phyloP scores from a whole-genome alignment of 2,113 vertebrate genomes.

The Leptobrachium leishanense region DNA sequence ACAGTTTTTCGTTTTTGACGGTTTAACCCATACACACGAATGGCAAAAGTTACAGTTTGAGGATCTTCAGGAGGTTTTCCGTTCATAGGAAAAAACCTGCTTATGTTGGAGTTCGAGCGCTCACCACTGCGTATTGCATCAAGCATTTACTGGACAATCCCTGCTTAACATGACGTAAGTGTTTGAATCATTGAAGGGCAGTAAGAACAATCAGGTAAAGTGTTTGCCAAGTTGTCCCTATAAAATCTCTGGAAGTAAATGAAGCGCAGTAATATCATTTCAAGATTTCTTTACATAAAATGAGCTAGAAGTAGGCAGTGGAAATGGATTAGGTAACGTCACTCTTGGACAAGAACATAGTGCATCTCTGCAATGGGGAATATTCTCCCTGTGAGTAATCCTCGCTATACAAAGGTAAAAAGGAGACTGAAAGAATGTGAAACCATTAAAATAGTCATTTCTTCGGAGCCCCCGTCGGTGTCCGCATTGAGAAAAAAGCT shows the following conservation, averaged over 20 bases:
- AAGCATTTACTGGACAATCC: slow-evolving; percentile 14
- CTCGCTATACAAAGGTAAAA: no score
- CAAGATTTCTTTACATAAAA: slow-evolving; percentile 37
- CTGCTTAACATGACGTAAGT: slow-evolving; percentile 44
- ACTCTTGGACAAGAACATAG: neutral
- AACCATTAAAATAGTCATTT: no score
- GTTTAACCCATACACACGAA: no score
- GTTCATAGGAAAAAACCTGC: no score
- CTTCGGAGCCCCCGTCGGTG: no score
- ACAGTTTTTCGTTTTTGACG: no score
- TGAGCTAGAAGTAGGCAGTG: slow-evolving; percentile 17
- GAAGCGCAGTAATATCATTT: slow-evolving; percentile 44
- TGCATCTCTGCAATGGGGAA: no score
- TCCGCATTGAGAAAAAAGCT: no score
- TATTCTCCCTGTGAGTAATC: no score
- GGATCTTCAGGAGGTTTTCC: no score
- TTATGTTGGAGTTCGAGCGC: neutral
- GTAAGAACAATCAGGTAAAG: slow-evolving; percentile 27
- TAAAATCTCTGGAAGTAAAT: slow-evolving; percentile 41
- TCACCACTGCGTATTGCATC: slow-evolving; percentile 25
- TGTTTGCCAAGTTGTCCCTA: slow-evolving; percentile 41
- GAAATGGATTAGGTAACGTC: slow-evolving; percentile 27
- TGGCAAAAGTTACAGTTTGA: no score
- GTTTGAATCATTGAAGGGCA: slow-evolving; percentile 24
- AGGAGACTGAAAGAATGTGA: no score